These are phyloP conservation scores for Sipha maydis DNA, from an alignment of 2,888 invertebrate species.

Conservation along the genomic window DNA sequence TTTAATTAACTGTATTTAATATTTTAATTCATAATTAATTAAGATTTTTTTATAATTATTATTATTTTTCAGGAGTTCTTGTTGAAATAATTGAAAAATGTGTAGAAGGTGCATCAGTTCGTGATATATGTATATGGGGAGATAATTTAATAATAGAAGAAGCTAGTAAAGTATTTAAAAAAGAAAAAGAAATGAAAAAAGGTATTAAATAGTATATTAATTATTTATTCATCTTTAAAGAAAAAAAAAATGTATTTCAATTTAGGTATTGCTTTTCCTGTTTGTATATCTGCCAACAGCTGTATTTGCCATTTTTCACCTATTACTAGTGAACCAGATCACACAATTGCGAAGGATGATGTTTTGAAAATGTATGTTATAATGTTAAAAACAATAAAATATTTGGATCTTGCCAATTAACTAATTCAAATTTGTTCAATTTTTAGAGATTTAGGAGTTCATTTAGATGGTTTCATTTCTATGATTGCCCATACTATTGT, in stretches of 20 bases:
- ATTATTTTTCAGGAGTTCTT: conserved; percentile 80
- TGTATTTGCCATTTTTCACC: conserved; percentile 99
- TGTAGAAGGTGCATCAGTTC: conserved; percentile 85
- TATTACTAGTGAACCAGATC: conserved; percentile 90
- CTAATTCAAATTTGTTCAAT: conserved; percentile 46
- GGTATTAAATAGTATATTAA: conserved; percentile 70
- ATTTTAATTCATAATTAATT: too few species aligned
- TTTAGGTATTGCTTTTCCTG: conserved; percentile 92
- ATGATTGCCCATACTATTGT: conserved; percentile 96
- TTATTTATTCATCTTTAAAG: neutral
- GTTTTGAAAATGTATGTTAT: conserved; percentile 82
- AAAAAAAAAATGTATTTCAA: conserved; percentile 56
- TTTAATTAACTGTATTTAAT: too few species aligned
- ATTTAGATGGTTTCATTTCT: conserved; percentile 98
- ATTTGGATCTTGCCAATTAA: conserved; percentile 28
- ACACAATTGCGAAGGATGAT: conserved; percentile 87
- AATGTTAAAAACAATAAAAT: neutral
- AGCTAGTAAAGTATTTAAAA: conserved; percentile 96
- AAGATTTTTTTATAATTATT: neutral
- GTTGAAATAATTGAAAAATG: conserved; percentile 90
- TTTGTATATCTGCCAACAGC: conserved; percentile 98
- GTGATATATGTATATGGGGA: conserved; percentile 91
- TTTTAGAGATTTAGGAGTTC: conserved; percentile 93
- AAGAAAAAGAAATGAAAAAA: conserved; percentile 97
- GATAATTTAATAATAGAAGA: conserved; percentile 89